Evolutionary conservation across 1,140 invertebrate species (phyloP).

Genomic region (Lepeophtheirus salmonis): DNA sequence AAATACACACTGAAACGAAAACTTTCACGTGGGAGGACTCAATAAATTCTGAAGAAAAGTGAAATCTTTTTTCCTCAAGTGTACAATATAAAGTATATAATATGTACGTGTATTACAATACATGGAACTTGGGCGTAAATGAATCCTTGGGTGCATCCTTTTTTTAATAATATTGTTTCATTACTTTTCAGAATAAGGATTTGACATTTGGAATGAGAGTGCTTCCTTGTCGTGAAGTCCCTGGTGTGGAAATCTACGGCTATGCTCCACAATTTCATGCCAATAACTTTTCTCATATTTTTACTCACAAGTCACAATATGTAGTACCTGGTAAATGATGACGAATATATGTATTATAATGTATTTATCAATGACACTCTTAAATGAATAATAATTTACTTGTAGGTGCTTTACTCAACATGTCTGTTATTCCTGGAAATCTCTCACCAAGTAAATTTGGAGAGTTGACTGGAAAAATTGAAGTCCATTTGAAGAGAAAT

Average conservation of each 20-base stretch:
- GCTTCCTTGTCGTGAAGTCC: slow-evolving; percentile 1
- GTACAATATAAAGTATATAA: too few species aligned
- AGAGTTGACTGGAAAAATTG: slow-evolving; percentile 3
- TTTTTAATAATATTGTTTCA: too few species aligned
- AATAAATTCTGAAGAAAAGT: neutral
- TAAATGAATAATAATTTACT: too few species aligned
- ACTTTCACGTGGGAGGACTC: neutral
- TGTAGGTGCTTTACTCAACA: slow-evolving; percentile 8
- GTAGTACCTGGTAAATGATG: slow-evolving; percentile 9
- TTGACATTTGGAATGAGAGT: slow-evolving; percentile 8
- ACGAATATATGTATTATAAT: neutral
- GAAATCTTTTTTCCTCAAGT: neutral
- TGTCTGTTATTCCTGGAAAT: slow-evolving; percentile 1
- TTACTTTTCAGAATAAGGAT: slow-evolving; percentile 9
- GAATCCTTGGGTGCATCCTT: too few species aligned
- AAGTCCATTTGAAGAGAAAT: slow-evolving; percentile 11
- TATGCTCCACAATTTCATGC: slow-evolving; percentile 12
- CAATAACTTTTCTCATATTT: slow-evolving; percentile 15
- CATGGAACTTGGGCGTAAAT: too few species aligned
- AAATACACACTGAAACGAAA: too few species aligned
- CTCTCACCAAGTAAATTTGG: neutral
- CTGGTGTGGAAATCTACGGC: slow-evolving; percentile 9
- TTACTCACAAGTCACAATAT: slow-evolving; percentile 4
- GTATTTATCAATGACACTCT: too few species aligned
- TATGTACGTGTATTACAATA: too few species aligned